Conservation (phyloP, 2,797 vertebrate species). For the Cheirogaleus major region DNA sequence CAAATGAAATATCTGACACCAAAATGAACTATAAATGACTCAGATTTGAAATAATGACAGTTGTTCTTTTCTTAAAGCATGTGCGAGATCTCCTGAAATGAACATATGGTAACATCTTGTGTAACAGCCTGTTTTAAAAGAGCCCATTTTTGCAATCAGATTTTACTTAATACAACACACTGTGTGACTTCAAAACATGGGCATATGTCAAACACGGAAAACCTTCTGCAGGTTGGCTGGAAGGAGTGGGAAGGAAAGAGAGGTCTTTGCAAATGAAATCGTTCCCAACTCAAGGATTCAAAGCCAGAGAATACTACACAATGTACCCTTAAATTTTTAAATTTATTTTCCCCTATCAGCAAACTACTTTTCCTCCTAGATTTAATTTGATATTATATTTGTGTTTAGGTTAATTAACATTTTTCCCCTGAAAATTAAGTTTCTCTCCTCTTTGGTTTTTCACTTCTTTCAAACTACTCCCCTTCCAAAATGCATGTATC, state of each 20-base stretch:
- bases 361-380: neutral
- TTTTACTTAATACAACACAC: slow-evolving; percentile 63
- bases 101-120: slow-evolving; percentile 46
- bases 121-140: slow-evolving; percentile 43
- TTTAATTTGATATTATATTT: neutral
- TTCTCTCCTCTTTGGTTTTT: neutral
- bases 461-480: neutral
- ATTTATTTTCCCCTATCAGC: neutral
- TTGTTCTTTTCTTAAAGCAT: slow-evolving; percentile 44
- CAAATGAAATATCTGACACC: neutral
- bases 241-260: neutral
- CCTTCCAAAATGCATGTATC: neutral
- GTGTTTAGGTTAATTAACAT: neutral
- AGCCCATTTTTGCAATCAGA: slow-evolving; percentile 57
- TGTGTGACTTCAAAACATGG: neutral
- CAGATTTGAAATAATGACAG: neutral
- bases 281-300: neutral
- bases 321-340: neutral
- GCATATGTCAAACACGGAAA: neutral
- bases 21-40: neutral
- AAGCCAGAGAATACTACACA: neutral
- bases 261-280: neutral
- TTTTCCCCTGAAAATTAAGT: neutral
- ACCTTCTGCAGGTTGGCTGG: neutral
- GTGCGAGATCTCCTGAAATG: slow-evolving; percentile 50